phyloP scores from a whole-genome alignment of 2,797 vertebrate genomes.

The Nasua narica region DNA sequence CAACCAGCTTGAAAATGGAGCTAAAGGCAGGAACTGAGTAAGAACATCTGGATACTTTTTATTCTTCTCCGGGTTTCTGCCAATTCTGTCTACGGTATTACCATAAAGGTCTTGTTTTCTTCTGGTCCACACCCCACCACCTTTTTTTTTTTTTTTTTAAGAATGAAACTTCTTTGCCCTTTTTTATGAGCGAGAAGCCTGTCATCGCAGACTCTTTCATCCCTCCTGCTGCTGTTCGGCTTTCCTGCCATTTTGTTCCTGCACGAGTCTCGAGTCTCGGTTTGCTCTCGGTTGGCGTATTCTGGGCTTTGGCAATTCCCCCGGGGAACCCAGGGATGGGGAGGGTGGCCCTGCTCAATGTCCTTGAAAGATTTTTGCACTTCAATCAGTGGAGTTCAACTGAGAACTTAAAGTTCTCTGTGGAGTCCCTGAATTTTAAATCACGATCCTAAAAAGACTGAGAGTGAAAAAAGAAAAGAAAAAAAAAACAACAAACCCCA shows the following conservation, averaged over 20 bases:
- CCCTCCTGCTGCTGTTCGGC: not conserved
- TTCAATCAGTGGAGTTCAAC: not conserved
- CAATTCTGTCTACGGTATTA: constrained; percentile 68
- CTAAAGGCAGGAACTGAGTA: constrained; percentile 29
- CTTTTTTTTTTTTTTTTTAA: not conserved
- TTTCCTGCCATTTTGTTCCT: not conserved
- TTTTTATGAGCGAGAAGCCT: constrained; percentile 37
- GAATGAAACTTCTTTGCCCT: not conserved
- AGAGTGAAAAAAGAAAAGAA: not conserved
- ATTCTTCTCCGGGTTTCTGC: constrained; percentile 54
- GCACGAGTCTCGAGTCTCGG: not conserved
- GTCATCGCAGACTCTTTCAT: not conserved
- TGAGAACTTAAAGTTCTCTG: constrained; percentile 18
- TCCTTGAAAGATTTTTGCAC: not conserved
- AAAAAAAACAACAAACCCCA: not conserved
- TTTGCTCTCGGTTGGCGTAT: not conserved
- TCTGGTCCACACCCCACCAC: not conserved
- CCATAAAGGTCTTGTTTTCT: constrained; percentile 59
- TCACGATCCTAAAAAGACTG: not conserved
- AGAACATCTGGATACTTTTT: constrained; percentile 57
- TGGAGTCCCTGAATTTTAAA: not conserved
- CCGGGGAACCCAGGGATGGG: not conserved
- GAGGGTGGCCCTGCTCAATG: not conserved
- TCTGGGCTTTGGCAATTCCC: not conserved
- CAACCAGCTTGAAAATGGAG: constrained; percentile 63